phyloP scores from a whole-genome alignment of 2,113 vertebrate species.

The Epinephelus moara region DNA sequence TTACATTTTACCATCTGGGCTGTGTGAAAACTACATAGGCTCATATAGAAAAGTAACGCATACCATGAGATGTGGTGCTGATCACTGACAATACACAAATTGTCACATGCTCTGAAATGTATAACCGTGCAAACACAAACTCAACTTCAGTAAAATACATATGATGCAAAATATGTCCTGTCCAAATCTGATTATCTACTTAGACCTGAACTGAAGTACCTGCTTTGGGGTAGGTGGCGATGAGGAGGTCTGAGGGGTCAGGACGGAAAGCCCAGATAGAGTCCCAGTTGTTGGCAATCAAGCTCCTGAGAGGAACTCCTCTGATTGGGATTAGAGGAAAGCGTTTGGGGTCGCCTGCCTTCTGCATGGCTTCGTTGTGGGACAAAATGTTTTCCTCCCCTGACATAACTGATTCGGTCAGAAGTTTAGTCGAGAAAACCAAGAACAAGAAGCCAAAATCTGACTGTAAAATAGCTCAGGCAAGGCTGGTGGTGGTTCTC shows the following conservation, averaged over 20 bases:
- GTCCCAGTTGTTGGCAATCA: slow-evolving; percentile 80
- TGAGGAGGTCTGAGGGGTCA: slow-evolving; percentile 85
- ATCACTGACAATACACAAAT: no score
- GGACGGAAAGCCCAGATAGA: slow-evolving; percentile 81
- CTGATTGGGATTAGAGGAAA: slow-evolving; percentile 78
- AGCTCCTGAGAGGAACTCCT: slow-evolving; percentile 80
- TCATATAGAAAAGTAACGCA: no score
- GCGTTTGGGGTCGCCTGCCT: slow-evolving; percentile 46
- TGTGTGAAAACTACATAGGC: no score
- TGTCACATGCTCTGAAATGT: no score
- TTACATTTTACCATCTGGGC: not conserved
- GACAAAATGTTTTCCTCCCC: slow-evolving; percentile 33
- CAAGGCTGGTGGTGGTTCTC: not conserved
- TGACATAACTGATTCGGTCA: slow-evolving; percentile 55
- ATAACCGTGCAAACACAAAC: not conserved
- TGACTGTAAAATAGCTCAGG: not conserved
- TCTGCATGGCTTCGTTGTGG: slow-evolving; percentile 69
- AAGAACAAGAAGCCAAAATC: not conserved
- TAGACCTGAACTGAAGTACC: slow-evolving; percentile 30
- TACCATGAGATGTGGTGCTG: no score
- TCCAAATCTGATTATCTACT: no score
- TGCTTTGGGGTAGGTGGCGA: slow-evolving; percentile 89
- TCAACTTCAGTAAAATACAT: not conserved
- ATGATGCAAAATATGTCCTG: not conserved
- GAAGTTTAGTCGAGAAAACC: not conserved